These are phyloP conservation scores for Lasioglossum zephyrum DNA, from an alignment of 2,888 invertebrate species.

Conservation along the genomic window DNA sequence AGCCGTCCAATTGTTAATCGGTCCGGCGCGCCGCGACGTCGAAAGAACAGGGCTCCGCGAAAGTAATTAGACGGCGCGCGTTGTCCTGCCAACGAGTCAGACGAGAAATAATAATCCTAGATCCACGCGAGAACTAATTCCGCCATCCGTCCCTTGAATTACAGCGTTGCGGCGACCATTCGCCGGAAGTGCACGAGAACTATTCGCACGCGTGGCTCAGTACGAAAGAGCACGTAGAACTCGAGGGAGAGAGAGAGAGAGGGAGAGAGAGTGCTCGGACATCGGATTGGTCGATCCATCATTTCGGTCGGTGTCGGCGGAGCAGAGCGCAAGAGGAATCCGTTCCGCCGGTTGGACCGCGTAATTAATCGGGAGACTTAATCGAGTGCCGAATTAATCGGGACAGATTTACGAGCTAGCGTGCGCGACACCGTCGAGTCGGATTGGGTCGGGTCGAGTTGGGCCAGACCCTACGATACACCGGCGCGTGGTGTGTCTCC, in stretches of 20 bases:
- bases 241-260: background rate
- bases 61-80: background rate
- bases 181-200: background rate
- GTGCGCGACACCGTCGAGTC: background rate
- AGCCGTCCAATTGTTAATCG: constrained; percentile 53
- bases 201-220: background rate
- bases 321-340: constrained; percentile 30
- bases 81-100: background rate
- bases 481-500: background rate
- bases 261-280: background rate
- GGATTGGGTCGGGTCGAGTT: background rate
- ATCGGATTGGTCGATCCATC: constrained; percentile 54
- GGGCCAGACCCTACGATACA: background rate
- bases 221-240: background rate
- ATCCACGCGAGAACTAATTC: background rate
- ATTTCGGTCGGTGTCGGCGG: constrained; percentile 35
- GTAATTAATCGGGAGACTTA: constrained; percentile 71
- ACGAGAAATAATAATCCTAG: background rate
- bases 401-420: constrained; percentile 60
- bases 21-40: constrained; percentile 8
- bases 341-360: constrained; percentile 25
- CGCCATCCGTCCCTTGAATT: background rate
- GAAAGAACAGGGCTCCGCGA: constrained; percentile 10
- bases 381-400: constrained; percentile 70
- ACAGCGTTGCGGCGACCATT: background rate